Evolutionary conservation across 2,888 invertebrate genomes (phyloP).

Genomic region (Helicoverpa assulta): DNA sequence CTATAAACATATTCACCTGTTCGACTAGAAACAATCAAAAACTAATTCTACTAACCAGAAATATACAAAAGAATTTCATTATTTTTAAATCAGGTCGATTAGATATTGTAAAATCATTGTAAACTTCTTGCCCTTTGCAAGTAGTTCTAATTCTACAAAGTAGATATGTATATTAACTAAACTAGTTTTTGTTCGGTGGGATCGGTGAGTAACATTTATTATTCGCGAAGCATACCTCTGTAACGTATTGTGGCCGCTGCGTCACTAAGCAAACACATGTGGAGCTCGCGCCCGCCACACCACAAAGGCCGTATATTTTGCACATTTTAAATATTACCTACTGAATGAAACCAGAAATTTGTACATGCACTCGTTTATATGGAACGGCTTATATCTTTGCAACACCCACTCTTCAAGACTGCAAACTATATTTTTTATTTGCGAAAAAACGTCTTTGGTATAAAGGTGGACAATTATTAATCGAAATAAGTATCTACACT

Average conservation of each 20-base stretch:
- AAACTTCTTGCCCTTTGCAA: conserved; percentile 31
- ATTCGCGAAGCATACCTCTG: conserved; percentile 58
- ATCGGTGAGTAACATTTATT: conserved; percentile 58
- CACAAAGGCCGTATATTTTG: conserved; percentile 53
- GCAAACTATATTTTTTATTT: no score
- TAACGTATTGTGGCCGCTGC: conserved; percentile 60
- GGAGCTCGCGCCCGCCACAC: conserved; percentile 50
- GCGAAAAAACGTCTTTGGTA: no score
- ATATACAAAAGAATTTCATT: no score
- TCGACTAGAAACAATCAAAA: conserved; percentile 13
- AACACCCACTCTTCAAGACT: neutral
- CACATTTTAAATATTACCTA: conserved; percentile 35
- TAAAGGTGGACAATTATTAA: no score
- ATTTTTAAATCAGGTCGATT: no score
- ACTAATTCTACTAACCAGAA: neutral
- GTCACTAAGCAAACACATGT: conserved; percentile 67
- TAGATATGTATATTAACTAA: conserved; percentile 49
- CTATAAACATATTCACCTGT: conserved; percentile 2
- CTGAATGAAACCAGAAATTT: conserved; percentile 35
- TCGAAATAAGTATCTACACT: no score
- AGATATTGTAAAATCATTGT: no score
- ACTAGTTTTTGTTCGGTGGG: conserved; percentile 54
- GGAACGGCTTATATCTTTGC: conserved; percentile 9
- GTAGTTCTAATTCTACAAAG: conserved; percentile 39
- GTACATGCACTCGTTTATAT: conserved; percentile 8